Evolutionary conservation across 2,113 vertebrate species (phyloP).

Genomic region (Cyanoliseus patagonus): DNA sequence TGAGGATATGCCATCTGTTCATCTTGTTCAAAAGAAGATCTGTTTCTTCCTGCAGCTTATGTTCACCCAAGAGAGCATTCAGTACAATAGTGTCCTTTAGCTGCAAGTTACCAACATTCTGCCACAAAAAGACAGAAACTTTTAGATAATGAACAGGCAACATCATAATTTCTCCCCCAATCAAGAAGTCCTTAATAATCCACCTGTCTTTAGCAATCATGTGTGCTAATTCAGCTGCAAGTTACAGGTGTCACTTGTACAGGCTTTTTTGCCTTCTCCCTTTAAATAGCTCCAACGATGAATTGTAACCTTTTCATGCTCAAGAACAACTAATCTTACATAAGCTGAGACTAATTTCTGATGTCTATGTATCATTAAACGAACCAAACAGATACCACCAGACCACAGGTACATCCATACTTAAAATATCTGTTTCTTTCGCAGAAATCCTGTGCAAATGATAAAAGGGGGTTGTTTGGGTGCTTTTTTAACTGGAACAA

Average conservation of each 20-base stretch:
- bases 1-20: neutral
- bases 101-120: neutral
- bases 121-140: neutral
- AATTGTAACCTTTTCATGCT: neutral
- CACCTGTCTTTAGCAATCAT: neutral
- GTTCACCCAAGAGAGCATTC: neutral
- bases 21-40: neutral
- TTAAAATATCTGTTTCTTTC: neutral
- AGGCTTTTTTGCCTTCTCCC: neutral
- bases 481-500: neutral
- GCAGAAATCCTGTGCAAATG: neutral
- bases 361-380: neutral
- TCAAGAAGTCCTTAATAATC: neutral
- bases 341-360: neutral
- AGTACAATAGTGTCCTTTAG: neutral
- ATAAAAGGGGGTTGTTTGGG: neutral
- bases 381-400: neutral
- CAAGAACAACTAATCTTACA: neutral
- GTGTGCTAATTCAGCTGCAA: neutral
- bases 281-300: neutral
- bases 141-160: neutral
- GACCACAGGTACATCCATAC: neutral
- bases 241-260: neutral
- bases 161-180: neutral
- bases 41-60: neutral